Conservation (phyloP, 2,888 invertebrate species). For the Agrotis ipsilon region DNA sequence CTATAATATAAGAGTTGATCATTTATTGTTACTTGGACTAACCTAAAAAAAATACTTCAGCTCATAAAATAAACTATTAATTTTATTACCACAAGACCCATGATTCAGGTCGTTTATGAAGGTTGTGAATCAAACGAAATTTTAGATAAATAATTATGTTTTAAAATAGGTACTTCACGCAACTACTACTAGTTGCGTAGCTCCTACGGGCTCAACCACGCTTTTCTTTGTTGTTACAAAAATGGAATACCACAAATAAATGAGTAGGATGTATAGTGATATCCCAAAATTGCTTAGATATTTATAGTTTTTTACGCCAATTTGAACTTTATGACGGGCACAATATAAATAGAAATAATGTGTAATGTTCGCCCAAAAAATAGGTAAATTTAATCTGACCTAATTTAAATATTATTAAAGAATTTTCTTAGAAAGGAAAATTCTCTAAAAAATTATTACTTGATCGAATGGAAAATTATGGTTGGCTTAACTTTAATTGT, state of each 20-base stretch:
- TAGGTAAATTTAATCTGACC: no score
- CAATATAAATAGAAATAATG: neutral
- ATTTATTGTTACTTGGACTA: neutral
- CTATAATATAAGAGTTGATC: neutral
- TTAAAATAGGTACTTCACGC: no score
- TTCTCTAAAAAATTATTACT: constrained; percentile 4
- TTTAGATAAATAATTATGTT: no score
- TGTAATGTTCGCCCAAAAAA: no score
- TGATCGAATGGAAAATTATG: constrained; percentile 18
- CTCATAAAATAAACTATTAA: no score
- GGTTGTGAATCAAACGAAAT: neutral
- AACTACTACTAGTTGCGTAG: no score
- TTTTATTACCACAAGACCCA: no score
- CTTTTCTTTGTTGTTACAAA: constrained; percentile 6
- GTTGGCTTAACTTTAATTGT: constrained; percentile 28
- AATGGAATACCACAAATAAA: neutral
- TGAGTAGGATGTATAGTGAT: no score
- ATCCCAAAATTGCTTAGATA: no score
- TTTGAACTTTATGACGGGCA: neutral
- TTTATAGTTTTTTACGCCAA: neutral
- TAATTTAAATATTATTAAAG: neutral
- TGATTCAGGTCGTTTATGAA: no score
- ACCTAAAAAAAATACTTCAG: neutral
- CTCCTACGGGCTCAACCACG: neutral
- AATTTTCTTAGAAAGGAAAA: neutral